These are phyloP conservation scores for Struthidea cinerea DNA, from an alignment of 2,113 vertebrate species.

Conservation along the genomic window DNA sequence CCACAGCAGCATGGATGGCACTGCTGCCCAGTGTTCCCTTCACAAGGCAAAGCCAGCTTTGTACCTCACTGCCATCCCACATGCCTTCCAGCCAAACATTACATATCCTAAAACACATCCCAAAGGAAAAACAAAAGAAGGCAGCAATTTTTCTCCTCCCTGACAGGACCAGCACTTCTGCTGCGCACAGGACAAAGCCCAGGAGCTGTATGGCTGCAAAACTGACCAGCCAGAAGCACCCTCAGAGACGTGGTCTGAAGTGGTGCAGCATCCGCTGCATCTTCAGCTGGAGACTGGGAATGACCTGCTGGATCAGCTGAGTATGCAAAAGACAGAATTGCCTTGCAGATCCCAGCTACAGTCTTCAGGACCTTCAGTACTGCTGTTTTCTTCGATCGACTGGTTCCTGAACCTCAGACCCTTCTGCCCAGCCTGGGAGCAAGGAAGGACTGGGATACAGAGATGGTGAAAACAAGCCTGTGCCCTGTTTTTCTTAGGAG, in stretches of 20 bases:
- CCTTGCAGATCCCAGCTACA: not conserved
- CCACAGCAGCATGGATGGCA: accelerated
- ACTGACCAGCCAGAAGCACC: not conserved
- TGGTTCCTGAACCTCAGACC: accelerated
- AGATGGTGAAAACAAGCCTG: not conserved
- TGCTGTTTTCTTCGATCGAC: accelerated
- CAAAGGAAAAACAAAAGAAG: not conserved
- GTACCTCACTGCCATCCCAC: accelerated
- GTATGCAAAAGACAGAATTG: not conserved
- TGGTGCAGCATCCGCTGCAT: not conserved
- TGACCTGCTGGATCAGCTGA: not conserved
- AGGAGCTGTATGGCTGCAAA: not conserved
- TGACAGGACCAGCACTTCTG: not conserved
- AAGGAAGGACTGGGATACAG: not conserved
- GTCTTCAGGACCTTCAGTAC: not conserved
- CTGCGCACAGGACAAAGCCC: not conserved
- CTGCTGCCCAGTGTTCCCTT: not conserved
- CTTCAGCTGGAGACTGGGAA: not conserved
- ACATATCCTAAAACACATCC: not conserved
- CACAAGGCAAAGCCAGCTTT: not conserved
- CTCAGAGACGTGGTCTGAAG: not conserved
- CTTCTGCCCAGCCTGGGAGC: not conserved
- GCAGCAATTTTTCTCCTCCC: not conserved
- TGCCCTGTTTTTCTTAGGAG: not conserved
- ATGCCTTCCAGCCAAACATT: not conserved